These are phyloP conservation scores for Sepiola atlantica DNA, from an alignment of 2,888 invertebrate genomes.

Conservation along the genomic window DNA sequence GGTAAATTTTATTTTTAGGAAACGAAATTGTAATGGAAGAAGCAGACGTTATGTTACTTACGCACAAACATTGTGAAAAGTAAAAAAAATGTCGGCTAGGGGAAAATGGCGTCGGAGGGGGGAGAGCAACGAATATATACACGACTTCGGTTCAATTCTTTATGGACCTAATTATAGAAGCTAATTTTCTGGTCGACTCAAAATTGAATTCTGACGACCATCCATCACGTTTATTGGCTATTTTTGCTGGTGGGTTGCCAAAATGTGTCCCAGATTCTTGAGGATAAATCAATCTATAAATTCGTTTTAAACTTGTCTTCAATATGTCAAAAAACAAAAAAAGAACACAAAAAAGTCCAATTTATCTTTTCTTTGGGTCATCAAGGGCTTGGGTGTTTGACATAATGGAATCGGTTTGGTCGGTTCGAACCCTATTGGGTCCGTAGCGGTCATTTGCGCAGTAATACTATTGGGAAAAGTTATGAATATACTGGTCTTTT, in stretches of 20 bases:
- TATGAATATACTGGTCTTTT: no score
- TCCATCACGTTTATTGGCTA: neutral
- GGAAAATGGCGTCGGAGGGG: no score
- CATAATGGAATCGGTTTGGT: no score
- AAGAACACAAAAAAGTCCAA: neutral
- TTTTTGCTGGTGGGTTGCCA: neutral
- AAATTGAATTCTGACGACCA: neutral
- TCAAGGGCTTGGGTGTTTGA: neutral
- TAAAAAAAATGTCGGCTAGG: neutral
- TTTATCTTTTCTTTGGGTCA: neutral
- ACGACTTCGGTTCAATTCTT: neutral
- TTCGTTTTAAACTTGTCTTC: neutral
- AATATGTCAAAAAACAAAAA: neutral
- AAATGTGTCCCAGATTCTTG: neutral
- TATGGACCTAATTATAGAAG: neutral
- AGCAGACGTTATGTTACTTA: neutral
- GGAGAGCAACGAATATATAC: neutral
- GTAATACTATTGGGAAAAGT: no score
- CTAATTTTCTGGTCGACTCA: constrained; percentile 32
- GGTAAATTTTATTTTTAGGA: neutral
- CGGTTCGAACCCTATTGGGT: no score
- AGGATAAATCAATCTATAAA: neutral
- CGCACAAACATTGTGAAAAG: neutral
- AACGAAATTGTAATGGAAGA: neutral
- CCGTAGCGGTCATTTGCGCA: no score